Evolutionary conservation across 2,888 invertebrate genomes (phyloP).

Genomic region (Sesia bembeciformis): DNA sequence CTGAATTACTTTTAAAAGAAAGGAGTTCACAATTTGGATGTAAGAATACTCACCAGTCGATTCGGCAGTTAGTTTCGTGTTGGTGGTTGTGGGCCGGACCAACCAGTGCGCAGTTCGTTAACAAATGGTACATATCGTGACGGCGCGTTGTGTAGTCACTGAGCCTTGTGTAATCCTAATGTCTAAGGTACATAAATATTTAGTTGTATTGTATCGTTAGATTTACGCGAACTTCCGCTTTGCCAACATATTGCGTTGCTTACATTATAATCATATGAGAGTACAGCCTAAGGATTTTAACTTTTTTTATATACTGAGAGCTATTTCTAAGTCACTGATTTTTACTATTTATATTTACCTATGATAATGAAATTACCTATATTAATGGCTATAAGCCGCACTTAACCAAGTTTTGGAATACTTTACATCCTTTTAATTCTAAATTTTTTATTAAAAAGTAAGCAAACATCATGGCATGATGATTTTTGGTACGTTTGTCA

Average conservation of each 20-base stretch:
- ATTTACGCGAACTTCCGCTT: conserved; percentile 71
- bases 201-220: conserved; percentile 72
- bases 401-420: conserved; percentile 66
- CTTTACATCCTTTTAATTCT: conserved; percentile 66
- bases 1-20: conserved; percentile 40
- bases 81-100: conserved; percentile 59
- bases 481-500: conserved; percentile 45
- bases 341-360: conserved; percentile 49
- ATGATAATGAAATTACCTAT: conserved; percentile 33
- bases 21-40: conserved; percentile 49
- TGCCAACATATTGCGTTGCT: conserved; percentile 72
- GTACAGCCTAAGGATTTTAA: conserved; percentile 75
- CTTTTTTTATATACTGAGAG: conserved; percentile 70
- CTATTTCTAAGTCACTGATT: conserved; percentile 72
- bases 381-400: conserved; percentile 55
- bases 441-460: conserved; percentile 51
- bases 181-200: conserved; percentile 71
- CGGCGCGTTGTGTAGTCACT: conserved; percentile 30
- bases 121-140: conserved; percentile 70
- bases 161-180: conserved; percentile 70
- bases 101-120: conserved; percentile 44
- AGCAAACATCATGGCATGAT: conserved; percentile 70
- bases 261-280: conserved; percentile 70
- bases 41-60: conserved; percentile 62
- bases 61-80: conserved; percentile 31